Evolutionary conservation across 1,140 invertebrate species (phyloP).

Genomic region (Arctopsyche grandis): DNA sequence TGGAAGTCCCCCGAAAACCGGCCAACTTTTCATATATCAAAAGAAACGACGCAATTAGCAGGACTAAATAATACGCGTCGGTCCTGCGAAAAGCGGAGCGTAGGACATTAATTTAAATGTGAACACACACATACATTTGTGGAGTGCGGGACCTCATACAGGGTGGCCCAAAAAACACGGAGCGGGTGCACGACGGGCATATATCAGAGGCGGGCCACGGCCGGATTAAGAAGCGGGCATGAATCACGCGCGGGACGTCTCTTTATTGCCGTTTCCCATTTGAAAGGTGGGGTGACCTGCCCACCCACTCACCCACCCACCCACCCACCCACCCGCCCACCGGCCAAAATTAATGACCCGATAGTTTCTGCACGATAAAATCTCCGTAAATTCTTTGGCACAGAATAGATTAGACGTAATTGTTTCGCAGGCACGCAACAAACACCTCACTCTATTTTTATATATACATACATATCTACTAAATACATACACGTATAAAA

Average conservation of each 20-base stretch:
- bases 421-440: constrained; percentile 41
- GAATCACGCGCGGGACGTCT: constrained; percentile 35
- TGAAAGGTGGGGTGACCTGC: constrained; percentile 32
- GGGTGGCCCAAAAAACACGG: constrained; percentile 10
- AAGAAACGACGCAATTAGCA: background rate
- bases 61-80: background rate
- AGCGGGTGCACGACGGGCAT: background rate
- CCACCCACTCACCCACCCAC: background rate
- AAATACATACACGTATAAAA: no score
- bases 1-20: background rate
- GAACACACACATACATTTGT: background rate
- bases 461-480: no score
- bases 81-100: background rate
- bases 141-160: background rate
- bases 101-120: constrained; percentile 3
- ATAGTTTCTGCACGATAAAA: constrained; percentile 44
- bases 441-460: constrained; percentile 1
- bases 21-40: background rate
- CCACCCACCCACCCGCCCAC: background rate
- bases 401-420: constrained; percentile 43
- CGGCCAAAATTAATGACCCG: constrained; percentile 39
- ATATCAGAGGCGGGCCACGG: constrained; percentile 28
- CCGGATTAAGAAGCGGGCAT: constrained; percentile 39
- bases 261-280: constrained; percentile 43
- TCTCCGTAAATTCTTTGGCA: constrained; percentile 38